Conservation (phyloP, 1,140 invertebrate species). For the Latrodectus geometricus region DNA sequence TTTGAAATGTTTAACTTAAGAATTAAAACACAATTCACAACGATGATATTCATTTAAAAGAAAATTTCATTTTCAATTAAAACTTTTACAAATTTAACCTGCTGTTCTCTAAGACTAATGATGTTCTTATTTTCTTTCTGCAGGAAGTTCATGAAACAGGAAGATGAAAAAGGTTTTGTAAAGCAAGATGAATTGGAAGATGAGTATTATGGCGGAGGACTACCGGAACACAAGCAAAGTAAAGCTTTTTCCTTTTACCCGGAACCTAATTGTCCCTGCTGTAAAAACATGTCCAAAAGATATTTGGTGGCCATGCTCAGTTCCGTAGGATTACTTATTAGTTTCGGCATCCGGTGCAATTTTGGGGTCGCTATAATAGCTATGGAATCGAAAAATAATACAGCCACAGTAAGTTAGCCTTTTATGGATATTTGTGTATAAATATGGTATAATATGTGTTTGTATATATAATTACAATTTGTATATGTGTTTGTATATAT, state of each 20-base stretch:
- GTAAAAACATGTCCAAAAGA: constrained; percentile 80
- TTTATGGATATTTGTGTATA: too few relatives aligned
- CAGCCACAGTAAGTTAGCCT: constrained; percentile 63
- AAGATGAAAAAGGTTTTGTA: constrained; percentile 69
- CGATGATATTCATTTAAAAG: too few relatives aligned
- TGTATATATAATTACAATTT: too few relatives aligned
- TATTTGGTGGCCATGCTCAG: constrained; percentile 88
- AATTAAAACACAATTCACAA: too few relatives aligned
- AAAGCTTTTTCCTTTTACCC: constrained; percentile 39
- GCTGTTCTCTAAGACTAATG: too few relatives aligned
- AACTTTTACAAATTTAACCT: too few relatives aligned
- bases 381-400: constrained; percentile 73
- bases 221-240: constrained; percentile 53
- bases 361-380: constrained; percentile 95
- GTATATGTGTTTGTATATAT: too few relatives aligned
- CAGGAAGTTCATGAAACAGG: constrained; percentile 65
- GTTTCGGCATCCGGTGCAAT: constrained; percentile 95
- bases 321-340: constrained; percentile 91
- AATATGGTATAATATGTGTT: too few relatives aligned
- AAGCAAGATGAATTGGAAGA: constrained; percentile 69
- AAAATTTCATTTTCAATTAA: too few relatives aligned
- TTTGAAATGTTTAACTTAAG: too few relatives aligned
- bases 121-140: constrained; percentile 42
- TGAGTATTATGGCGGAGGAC: constrained; percentile 66
- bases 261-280: constrained; percentile 84